Evolutionary conservation across 2,113 vertebrate species (phyloP), one percentile per base, ranked within the genome.

Genomic region (Numenius arquata): DNA sequence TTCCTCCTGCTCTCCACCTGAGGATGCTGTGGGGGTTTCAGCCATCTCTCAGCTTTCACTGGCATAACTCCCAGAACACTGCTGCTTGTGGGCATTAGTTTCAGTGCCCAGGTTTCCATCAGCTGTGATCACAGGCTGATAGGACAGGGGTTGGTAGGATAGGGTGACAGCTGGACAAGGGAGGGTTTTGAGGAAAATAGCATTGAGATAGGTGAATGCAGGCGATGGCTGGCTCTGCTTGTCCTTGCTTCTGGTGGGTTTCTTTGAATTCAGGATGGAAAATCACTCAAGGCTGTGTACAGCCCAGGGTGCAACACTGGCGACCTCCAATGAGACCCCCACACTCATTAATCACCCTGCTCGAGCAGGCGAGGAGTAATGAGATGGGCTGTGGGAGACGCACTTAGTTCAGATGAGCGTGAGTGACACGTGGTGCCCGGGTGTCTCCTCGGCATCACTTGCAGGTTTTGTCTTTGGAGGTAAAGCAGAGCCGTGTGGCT

Each of bases 381-480:
- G 45, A 12, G 36, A 29, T 5, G 55, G 38, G 55, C 58, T 34
- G 38, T 47, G 73, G 89, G 59, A 62, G 53, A 65, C 8, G 63
- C 30, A 2, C 27, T 32, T n/a, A 13, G 40, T 32, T 80, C 17
- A 5, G 8, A 22, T 3, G 20, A 52, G 26, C 10, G 23, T 16
- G 50, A 78, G 34, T 2, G 5, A 30, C 65, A 47, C 1, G 1
- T 11, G 52, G 36, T 52, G 58, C 66, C 63, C 21, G 1, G 59
- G 50, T 4, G 5, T 1, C n/a, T 32, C 55, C 41, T 48, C 0
- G 0, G 62, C 6, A 0, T 22, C 0, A 0, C 50, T 62, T 22
- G 9, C 40, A n/a, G 25, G 2, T 15, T 74, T 66, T 94, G 76
- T n/a, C 76, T 91, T 52, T 59, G 67, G 38, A 85, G 40, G 50